A percentile compares a stretch with the other conserved stretches of the same genome.
These are phyloP conservation scores for Carcina quercana DNA, from an alignment of 2,888 invertebrate species.

Conservation along the genomic window DNA sequence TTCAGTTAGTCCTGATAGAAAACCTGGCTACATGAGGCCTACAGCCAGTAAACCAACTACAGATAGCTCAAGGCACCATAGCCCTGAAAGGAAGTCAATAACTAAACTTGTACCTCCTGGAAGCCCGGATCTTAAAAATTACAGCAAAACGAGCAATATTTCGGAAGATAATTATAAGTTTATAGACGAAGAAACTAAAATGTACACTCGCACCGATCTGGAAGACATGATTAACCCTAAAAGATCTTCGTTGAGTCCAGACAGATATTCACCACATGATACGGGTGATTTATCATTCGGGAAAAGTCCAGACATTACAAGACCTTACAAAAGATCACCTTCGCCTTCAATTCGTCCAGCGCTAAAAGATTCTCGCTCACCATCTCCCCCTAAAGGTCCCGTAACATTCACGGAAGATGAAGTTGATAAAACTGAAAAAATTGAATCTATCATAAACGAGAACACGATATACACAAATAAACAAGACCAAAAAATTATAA, in stretches of 20 bases:
- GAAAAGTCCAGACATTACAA: slow-evolving; percentile 26
- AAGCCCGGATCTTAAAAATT: slow-evolving; percentile 26
- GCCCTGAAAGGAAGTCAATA: slow-evolving; percentile 31
- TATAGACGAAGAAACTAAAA: slow-evolving; percentile 59
- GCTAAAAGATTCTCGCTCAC: slow-evolving; percentile 27
- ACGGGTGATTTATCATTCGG: slow-evolving; percentile 26
- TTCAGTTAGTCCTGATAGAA: slow-evolving; percentile 29
- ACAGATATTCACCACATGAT: slow-evolving; percentile 10
- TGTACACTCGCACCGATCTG: slow-evolving; percentile 34
- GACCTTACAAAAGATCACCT: slow-evolving; percentile 17
- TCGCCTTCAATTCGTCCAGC: slow-evolving; percentile 14
- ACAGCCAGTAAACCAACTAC: slow-evolving; percentile 28
- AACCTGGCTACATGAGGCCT: slow-evolving; percentile 45
- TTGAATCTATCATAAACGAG: slow-evolving; percentile 7
- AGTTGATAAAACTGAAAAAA: slow-evolving; percentile 18
- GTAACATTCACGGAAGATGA: slow-evolving; percentile 26
- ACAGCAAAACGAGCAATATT: slow-evolving; percentile 24
- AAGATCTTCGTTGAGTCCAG: slow-evolving; percentile 13
- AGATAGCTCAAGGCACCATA: slow-evolving; percentile 18
- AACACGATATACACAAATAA: slow-evolving; percentile 14
- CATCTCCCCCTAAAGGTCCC: slow-evolving; percentile 36
- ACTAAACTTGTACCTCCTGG: slow-evolving; percentile 17
- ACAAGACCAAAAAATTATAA: slow-evolving; percentile 3
- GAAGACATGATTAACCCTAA: slow-evolving; percentile 17
- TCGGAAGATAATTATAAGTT: slow-evolving; percentile 52